Evolutionary conservation across 2,113 vertebrate species (phyloP), one percentile per base, ranked within the genome.

Genomic region (Upupa epops): DNA sequence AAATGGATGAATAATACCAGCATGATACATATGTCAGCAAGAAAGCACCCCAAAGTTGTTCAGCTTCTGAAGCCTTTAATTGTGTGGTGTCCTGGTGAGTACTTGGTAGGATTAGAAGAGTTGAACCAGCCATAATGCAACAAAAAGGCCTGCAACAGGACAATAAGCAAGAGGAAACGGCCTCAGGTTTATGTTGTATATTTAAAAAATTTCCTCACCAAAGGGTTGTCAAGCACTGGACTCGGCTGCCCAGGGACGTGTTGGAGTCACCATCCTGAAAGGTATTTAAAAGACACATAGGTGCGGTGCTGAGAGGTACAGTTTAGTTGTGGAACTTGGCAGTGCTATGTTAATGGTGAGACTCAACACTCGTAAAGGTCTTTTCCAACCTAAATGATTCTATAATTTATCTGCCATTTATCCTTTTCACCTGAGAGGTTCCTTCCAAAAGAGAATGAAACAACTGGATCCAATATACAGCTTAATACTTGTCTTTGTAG

Each of bases 381-480:
- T 58, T 48, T 48, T 48, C 55, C 42, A 59, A 59, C 9, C 55
- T 22, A 59, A 75, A 59, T n/a, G 22, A 72, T 42, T n/a, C 72
- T 70, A 21, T 22, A 48, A 83, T 65, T 59, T 75, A 48, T 40
- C 24, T 16, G 20, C 37, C 4, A 83, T 63, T 90, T 80, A 56
- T 80, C 51, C 42, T 85, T 92, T 93, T 77, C 71, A 83, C 75
- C 48, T 58, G 49, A 80, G 55, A 85, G 91, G 91, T 76, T 79
- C 59, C 83, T 76, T 85, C 81, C 51, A 82, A 77, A 95, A 77
- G 21, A 84, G 69, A 76, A 73, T 60, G 45, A 83, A 89, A 78
- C 79, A 70, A 76, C 37, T 26, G 72, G 31, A 93, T 81, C 45
- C 84, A 49, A 61, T 21, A 87, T 84, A 26, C 49, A 94, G 85